These are phyloP conservation scores for Leucopsar rothschildi DNA, from an alignment of 2,113 vertebrate genomes.

Conservation along the genomic window DNA sequence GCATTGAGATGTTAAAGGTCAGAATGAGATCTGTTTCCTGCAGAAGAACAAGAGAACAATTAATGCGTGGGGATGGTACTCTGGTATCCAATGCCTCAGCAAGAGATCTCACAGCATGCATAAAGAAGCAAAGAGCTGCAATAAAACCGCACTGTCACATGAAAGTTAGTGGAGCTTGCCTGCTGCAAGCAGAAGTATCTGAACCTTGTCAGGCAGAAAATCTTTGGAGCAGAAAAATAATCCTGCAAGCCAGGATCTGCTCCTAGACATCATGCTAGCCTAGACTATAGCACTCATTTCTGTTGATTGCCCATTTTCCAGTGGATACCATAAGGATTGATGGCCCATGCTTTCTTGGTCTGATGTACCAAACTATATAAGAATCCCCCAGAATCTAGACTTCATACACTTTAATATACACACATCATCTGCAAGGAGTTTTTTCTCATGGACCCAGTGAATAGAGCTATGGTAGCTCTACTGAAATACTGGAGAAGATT, in stretches of 20 bases:
- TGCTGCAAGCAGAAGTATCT: not conserved
- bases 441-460: not conserved
- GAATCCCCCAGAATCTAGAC: not conserved
- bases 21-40: conserved; percentile 97
- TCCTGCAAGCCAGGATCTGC: not conserved
- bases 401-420: not conserved
- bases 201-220: not conserved
- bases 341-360: not conserved
- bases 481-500: not conserved
- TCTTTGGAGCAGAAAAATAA: not conserved
- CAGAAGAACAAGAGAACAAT: conserved; percentile 49
- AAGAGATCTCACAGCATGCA: not conserved
- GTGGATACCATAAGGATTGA: not conserved
- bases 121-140: not conserved
- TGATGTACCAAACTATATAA: not conserved
- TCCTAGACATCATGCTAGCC: not conserved
- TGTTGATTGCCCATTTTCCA: not conserved
- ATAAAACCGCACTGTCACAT: not conserved
- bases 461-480: not conserved
- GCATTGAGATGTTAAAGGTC: conserved; percentile 99
- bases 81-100: not conserved
- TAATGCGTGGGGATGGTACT: not conserved
- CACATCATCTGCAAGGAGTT: not conserved
- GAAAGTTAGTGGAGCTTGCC: not conserved
- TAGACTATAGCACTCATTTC: not conserved